Evolutionary conservation across 2,888 invertebrate genomes (phyloP), one percentile per base, ranked within the genome.

Genomic region (Nebria salina): DNA sequence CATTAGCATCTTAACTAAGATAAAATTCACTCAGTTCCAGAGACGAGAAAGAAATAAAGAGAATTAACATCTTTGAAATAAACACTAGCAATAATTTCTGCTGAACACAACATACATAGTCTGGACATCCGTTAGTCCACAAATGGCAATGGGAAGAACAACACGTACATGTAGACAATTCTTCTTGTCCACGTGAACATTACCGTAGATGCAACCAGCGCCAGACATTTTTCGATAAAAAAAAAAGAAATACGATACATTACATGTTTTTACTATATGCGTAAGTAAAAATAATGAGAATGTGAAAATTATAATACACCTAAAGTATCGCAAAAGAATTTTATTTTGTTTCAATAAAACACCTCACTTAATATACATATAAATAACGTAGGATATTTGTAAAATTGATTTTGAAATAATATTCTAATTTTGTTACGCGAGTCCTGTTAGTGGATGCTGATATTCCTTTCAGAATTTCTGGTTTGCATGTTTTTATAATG

Each of bases 401-500:
- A 34, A 34, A 34, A 34, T 34, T 34, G 34, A 34, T 34, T 34
- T 34, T 34, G 34, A 34, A 34, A 34, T 34, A 34, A 34, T 34
- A 34, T 34, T 34, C 34, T 34, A 34, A 34, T 34, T 34, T 34
- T 34, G 34, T 34, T 34, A 34, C 5, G 34, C 4, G 5, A 34
- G 34, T 34, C 34, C 34, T 34, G 34, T 34, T 34, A 34, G 34
- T 34, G 34, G 34, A 34, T 20, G 20, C 20, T 20, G 20, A 20
- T 54, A 54, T 54, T 13, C 13, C 54, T 54, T 70, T 70, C 78
- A 15, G 42, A 5, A 15, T 73, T 78, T 25, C 78, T 66, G 78
- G 25, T 78, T 78, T 78, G 72, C 74, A 78, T 74, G 78, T 79
- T 79, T 79, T 79, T 74, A 79, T 75, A 78, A 78, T 78, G 43